phyloP scores from a whole-genome alignment of 2,888 invertebrate genomes.

The Oxycera nigricornis region DNA sequence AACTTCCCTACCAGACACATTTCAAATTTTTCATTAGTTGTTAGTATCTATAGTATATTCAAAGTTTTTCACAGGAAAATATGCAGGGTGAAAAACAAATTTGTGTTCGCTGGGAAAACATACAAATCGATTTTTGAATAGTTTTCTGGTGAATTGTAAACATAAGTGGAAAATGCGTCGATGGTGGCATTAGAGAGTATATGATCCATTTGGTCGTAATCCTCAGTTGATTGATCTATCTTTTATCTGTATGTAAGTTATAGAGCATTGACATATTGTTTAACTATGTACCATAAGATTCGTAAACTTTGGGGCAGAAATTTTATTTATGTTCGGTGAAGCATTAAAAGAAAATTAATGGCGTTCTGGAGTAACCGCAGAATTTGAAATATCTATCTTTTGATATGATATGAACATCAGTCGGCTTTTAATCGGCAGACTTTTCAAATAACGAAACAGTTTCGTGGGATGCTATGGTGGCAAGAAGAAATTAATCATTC shows the following conservation, averaged over 20 bases:
- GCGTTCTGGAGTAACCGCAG: slow-evolving; percentile 1
- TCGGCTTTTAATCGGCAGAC: background rate
- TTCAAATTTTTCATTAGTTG: slow-evolving; percentile 35
- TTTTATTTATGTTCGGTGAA: slow-evolving; percentile 20
- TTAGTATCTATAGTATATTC: slow-evolving; percentile 19
- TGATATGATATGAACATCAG: slow-evolving; percentile 24
- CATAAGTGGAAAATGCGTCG: slow-evolving; percentile 25
- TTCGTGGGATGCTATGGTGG: no score
- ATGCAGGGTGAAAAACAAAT: slow-evolving; percentile 9
- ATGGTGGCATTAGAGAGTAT: slow-evolving; percentile 36
- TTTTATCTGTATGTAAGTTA: background rate
- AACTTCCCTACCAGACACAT: slow-evolving; percentile 25
- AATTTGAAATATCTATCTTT: slow-evolving; percentile 11
- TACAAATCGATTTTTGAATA: slow-evolving; percentile 16
- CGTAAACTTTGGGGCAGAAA: background rate
- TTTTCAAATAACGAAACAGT: no score
- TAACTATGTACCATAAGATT: no score
- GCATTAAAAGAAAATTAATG: background rate
- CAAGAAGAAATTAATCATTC: background rate
- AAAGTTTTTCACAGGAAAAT: slow-evolving; percentile 8
- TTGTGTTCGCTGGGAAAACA: slow-evolving; percentile 30
- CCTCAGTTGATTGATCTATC: no score
- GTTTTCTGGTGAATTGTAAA: slow-evolving; percentile 24
- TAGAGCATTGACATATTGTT: no score
- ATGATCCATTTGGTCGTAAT: background rate